A percentile compares a stretch with the other conserved stretches of the same genome.
These are phyloP conservation scores for Syndactyla subalaris DNA, from an alignment of 2,797 vertebrate species.

Conservation along the genomic window DNA sequence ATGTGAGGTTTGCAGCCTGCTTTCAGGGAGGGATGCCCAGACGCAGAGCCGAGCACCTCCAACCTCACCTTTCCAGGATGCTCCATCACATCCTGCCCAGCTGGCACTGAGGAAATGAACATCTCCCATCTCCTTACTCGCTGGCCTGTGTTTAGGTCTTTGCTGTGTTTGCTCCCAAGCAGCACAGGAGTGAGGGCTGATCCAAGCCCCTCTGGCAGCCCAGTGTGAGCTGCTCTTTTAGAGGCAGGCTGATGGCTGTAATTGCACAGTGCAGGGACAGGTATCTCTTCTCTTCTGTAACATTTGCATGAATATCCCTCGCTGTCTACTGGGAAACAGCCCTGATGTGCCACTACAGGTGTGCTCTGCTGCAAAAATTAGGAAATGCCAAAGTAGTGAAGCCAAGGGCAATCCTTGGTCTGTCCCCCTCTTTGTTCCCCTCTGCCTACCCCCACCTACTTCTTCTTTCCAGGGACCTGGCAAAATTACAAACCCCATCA, in stretches of 20 bases:
- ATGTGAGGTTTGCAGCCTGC: neutral
- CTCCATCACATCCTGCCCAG: accelerated
- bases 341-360: accelerated
- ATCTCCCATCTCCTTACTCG: neutral
- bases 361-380: neutral
- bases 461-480: neutral
- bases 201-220: neutral
- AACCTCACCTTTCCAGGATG: neutral
- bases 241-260: neutral
- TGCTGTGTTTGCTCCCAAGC: neutral
- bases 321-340: accelerated
- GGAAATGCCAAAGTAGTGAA: accelerated
- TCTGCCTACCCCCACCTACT: neutral
- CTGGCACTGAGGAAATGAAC: neutral
- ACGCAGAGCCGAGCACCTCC: neutral
- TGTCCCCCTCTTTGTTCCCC: neutral
- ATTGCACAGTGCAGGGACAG: neutral
- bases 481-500: neutral
- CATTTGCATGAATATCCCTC: neutral
- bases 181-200: neutral
- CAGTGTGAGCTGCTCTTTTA: neutral
- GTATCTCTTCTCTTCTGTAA: neutral
- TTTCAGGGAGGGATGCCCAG: accelerated
- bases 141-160: neutral
- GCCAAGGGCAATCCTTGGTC: neutral